phyloP scores from a whole-genome alignment of 2,888 invertebrate genomes.

The Nomada ruficornis region DNA sequence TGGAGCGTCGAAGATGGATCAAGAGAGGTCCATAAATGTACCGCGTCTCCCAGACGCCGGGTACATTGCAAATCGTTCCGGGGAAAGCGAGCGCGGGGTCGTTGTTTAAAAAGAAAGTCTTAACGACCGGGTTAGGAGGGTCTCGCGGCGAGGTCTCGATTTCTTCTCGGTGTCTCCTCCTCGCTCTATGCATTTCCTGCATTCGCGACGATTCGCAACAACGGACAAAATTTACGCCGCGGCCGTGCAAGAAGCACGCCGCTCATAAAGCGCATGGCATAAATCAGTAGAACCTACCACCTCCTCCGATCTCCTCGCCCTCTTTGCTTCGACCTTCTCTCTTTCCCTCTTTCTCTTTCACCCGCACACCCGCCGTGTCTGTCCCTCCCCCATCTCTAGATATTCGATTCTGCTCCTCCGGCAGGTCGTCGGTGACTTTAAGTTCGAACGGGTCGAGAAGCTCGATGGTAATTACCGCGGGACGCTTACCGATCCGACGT shows the following conservation, averaged over 20 bases:
- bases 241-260: slow-evolving; percentile 65
- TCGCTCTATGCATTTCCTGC: slow-evolving; percentile 37
- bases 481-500: slow-evolving; percentile 73
- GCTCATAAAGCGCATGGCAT: slow-evolving; percentile 79
- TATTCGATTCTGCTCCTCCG: slow-evolving; percentile 58
- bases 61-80: slow-evolving; percentile 25
- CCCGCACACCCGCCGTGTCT: slow-evolving; percentile 28
- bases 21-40: slow-evolving; percentile 14
- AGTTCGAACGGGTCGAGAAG: slow-evolving; percentile 72
- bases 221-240: slow-evolving; percentile 73
- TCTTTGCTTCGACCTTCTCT: slow-evolving; percentile 43
- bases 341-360: not conserved
- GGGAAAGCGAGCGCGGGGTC: slow-evolving; percentile 35
- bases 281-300: slow-evolving; percentile 74
- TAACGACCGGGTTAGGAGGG: slow-evolving; percentile 18
- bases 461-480: slow-evolving; percentile 75
- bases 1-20: slow-evolving; percentile 5
- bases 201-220: slow-evolving; percentile 50
- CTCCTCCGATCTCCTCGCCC: slow-evolving; percentile 51
- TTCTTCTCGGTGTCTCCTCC: slow-evolving; percentile 25
- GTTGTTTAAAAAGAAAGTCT: slow-evolving; percentile 35
- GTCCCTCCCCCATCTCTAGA: slow-evolving; percentile 18
- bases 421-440: slow-evolving; percentile 65
- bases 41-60: not conserved
- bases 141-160: slow-evolving; percentile 23